Evolutionary conservation across 30 jellyfish, hydroid and myxozoan genomes (phyloP).

Genomic region (Aurelia coerulea): DNA sequence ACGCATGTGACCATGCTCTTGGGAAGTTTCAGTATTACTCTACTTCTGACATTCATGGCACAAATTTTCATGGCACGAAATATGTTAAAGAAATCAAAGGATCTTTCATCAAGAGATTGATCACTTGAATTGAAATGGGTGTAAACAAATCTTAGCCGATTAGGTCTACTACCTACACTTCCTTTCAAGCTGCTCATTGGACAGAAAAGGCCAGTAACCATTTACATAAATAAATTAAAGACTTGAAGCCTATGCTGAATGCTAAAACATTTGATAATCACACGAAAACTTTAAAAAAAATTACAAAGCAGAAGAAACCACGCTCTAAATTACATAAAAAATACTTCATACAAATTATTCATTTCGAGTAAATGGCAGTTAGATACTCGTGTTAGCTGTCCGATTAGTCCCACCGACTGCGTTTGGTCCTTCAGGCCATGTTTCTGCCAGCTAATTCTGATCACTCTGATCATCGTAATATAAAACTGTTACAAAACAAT

Average conservation of each 20-base stretch:
- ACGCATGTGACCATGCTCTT: too few species aligned
- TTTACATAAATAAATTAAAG: neutral
- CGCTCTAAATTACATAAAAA: constrained; percentile 1
- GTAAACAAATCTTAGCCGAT: too few species aligned
- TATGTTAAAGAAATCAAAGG: too few species aligned
- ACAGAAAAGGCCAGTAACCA: neutral
- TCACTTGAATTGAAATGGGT: too few species aligned
- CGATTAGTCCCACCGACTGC: too few species aligned
- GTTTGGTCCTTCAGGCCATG: too few species aligned
- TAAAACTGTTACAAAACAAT: constrained; percentile 3
- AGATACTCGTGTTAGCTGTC: too few species aligned
- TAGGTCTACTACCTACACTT: neutral
- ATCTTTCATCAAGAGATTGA: too few species aligned
- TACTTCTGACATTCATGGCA: too few species aligned
- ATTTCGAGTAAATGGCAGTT: too few species aligned
- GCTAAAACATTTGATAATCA: constrained; percentile 3
- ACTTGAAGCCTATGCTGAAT: neutral
- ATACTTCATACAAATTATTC: neutral
- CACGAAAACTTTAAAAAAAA: neutral
- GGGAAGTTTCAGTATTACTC: too few species aligned
- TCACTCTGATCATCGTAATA: neutral
- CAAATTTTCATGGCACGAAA: too few species aligned
- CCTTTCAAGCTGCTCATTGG: neutral
- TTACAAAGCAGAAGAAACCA: neutral
- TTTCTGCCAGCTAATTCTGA: neutral